A percentile compares a stretch with the other conserved stretches of the same genome.
Conservation (phyloP, 53 echinoderm and acorn worm genomes). For the Temnopleurus reevesii region DNA sequence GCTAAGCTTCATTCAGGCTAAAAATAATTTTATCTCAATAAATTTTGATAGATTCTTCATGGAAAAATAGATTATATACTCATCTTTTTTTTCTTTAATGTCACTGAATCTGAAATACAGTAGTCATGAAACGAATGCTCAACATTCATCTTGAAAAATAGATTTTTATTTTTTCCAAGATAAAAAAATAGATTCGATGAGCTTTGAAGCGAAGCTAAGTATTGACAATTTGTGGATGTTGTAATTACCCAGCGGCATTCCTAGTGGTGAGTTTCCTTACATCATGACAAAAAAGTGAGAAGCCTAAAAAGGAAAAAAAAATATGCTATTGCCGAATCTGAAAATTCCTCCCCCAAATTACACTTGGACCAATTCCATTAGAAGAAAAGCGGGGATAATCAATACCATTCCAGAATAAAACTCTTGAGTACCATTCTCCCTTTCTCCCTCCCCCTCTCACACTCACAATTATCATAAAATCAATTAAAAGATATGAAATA, state of each 20-base stretch:
- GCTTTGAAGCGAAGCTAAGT: not conserved
- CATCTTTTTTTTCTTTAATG: too few species aligned
- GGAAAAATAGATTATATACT: too few species aligned
- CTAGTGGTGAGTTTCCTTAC: constrained; percentile 14
- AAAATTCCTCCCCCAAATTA: constrained; percentile 19
- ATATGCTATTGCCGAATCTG: not conserved
- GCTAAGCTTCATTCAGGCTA: not conserved
- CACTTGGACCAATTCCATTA: not conserved
- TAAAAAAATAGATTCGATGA: not conserved
- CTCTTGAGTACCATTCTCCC: not conserved
- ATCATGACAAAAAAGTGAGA: not conserved
- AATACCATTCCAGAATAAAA: not conserved
- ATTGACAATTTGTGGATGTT: constrained; percentile 9
- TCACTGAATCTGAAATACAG: too few species aligned
- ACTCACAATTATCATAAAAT: constrained; percentile 50
- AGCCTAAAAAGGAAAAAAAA: not conserved
- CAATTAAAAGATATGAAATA: constrained; percentile 60
- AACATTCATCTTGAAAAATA: not conserved
- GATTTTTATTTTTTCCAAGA: not conserved
- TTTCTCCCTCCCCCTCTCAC: constrained; percentile 22
- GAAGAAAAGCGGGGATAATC: constrained; percentile 19
- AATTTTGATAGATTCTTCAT: too few species aligned
- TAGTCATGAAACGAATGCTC: too few species aligned
- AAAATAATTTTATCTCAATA: too few species aligned
- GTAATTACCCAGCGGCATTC: constrained; percentile 36